phyloP scores from a whole-genome alignment of 2,113 vertebrate species.

The Rattus rattus region DNA sequence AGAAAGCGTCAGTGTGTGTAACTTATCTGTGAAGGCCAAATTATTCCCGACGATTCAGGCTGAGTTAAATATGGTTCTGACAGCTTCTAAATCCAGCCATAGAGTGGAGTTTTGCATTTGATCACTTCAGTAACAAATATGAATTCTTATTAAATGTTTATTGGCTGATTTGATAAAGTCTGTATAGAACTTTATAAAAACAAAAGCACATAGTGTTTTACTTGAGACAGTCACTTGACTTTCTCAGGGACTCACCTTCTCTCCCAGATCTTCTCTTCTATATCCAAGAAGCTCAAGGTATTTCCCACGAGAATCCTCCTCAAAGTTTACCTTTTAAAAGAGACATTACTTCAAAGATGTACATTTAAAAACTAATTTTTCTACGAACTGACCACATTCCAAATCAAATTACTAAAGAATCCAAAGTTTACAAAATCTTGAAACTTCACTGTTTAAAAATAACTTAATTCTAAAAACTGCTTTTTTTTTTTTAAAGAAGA shows the following conservation, averaged over 20 bases:
- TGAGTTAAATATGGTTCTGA: conserved; percentile 6
- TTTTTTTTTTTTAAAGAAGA: background rate
- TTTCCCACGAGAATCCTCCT: conserved; percentile 92
- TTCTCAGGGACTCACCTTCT: conserved; percentile 89
- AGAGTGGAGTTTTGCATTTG: background rate
- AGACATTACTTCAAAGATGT: conserved; percentile 38
- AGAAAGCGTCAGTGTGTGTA: background rate
- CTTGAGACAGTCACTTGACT: conserved; percentile 3
- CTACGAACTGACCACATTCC: conserved; percentile 11
- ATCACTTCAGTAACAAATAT: background rate
- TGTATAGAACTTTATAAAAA: background rate
- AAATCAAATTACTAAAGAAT: conserved; percentile 47
- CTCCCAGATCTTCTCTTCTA: conserved; percentile 92
- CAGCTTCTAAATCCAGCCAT: conserved; percentile 24
- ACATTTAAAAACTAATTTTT: conserved; percentile 43
- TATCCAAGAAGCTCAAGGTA: conserved; percentile 96
- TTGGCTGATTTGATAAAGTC: background rate
- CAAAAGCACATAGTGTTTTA: background rate
- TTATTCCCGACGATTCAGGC: background rate
- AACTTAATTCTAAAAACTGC: background rate
- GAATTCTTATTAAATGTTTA: conserved; percentile 55
- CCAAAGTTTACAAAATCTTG: background rate
- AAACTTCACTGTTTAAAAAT: background rate
- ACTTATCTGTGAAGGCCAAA: background rate
- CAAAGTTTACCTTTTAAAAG: conserved; percentile 93